phyloP scores from a whole-genome alignment of 1,140 invertebrate species.

The Bactericera cockerelli region DNA sequence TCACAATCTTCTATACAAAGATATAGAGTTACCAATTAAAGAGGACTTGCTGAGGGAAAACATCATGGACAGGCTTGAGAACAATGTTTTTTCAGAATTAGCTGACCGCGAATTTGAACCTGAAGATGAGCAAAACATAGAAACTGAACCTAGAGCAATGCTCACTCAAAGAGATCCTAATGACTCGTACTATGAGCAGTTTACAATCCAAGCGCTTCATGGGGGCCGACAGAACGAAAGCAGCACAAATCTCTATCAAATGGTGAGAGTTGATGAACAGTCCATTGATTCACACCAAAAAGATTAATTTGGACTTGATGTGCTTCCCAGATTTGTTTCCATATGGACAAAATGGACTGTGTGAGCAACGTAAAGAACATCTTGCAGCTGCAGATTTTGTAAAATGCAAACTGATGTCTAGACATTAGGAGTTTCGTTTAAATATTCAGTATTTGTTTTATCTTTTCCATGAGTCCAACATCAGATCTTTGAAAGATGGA shows the following conservation, averaged over 20 bases:
- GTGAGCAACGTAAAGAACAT: slow-evolving; percentile 15
- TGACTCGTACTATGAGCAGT: slow-evolving; percentile 24
- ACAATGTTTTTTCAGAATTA: neutral
- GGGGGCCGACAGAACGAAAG: slow-evolving; percentile 22
- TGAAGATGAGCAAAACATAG: too few relatives aligned
- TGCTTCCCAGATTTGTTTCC: slow-evolving; percentile 26
- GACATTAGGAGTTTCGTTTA: slow-evolving; percentile 22
- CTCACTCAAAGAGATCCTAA: slow-evolving; percentile 19
- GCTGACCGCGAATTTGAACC: neutral
- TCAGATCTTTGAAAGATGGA: slow-evolving; percentile 23
- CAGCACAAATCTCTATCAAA: slow-evolving; percentile 24
- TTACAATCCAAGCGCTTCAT: slow-evolving; percentile 24
- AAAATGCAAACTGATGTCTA: slow-evolving; percentile 22
- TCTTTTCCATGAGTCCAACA: slow-evolving; percentile 23
- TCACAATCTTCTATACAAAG: slow-evolving; percentile 16
- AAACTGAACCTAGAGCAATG: slow-evolving; percentile 12
- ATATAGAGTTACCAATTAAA: too few relatives aligned
- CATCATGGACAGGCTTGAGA: neutral
- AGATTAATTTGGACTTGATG: slow-evolving; percentile 23
- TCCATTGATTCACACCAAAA: slow-evolving; percentile 20
- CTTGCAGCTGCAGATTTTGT: slow-evolving; percentile 23
- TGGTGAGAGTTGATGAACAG: slow-evolving; percentile 23
- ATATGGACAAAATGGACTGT: slow-evolving; percentile 22
- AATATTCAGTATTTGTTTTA: slow-evolving; percentile 26
- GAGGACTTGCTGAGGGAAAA: neutral